Evolutionary conservation across 23 tunicate genomes (phyloP).

Genomic region (Trididemnum miniatum): DNA sequence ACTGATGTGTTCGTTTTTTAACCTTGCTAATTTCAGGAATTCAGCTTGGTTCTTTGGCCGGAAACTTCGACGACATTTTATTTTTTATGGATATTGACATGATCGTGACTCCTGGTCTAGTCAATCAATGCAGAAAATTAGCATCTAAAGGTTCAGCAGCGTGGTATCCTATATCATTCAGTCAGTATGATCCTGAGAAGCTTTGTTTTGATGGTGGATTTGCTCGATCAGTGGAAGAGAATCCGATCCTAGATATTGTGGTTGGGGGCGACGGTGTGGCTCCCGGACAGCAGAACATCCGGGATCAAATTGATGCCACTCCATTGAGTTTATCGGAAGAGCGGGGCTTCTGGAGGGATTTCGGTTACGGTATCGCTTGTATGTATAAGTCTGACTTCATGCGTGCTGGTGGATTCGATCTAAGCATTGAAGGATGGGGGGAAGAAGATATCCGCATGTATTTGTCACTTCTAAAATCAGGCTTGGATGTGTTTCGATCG

Average conservation of each 20-base stretch:
- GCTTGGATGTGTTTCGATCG: constrained; percentile 64
- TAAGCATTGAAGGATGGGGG: constrained; percentile 95
- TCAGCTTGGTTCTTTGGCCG: constrained; percentile 77
- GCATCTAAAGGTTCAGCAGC: constrained; percentile 35
- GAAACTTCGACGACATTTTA: constrained; percentile 59
- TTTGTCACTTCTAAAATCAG: constrained; percentile 51
- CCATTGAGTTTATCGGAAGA: constrained; percentile 59
- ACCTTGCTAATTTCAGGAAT: too few relatives aligned
- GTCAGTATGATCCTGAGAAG: constrained; percentile 87
- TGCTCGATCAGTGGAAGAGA: constrained; percentile 31
- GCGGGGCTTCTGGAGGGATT: constrained; percentile 90
- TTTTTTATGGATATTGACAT: constrained; percentile 97
- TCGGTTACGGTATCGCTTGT: constrained; percentile 91
- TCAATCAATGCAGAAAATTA: constrained; percentile 63
- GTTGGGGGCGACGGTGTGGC: constrained; percentile 16
- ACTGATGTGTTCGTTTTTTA: too few relatives aligned
- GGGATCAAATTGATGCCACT: constrained; percentile 49
- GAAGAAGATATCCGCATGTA: constrained; percentile 81
- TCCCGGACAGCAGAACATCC: constrained; percentile 27
- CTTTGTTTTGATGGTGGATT: constrained; percentile 59
- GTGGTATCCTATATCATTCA: constrained; percentile 91
- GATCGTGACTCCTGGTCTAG: constrained; percentile 80
- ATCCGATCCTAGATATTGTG: not conserved
- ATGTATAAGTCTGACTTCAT: constrained; percentile 80
- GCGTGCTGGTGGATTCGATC: constrained; percentile 79